Evolutionary conservation across 2,113 vertebrate species (phyloP), one percentile per base, ranked within the genome.

Genomic region (Chionis minor): DNA sequence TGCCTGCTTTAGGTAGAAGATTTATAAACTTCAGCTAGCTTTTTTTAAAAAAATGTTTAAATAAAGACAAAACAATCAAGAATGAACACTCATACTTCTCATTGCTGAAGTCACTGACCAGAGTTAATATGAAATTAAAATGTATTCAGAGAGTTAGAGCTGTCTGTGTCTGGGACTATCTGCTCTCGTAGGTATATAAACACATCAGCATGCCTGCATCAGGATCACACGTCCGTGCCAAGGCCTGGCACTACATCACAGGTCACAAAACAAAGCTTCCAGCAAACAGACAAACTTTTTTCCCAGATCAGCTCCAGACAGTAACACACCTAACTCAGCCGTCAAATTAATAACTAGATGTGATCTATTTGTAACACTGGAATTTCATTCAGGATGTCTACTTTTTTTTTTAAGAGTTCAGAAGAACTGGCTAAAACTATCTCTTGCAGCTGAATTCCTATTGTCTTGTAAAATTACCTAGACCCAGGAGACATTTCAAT

Each of bases 171-270:
- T 96, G 86, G 70, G 35, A 69, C 92, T 79, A 66, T 85, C 73
- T 74, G 49, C 80, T 91, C 58, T 90, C 92, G 24, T 70, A 95
- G 90, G 94, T 94, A 49, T 18, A 90, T 45, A 96, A 97, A 94
- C 86, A 93, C 45, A 93, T 56, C 77, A 84, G 91, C 82, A 52
- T 80, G 80, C 75, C 90, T 82, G 67, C 66, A 66, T 14, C 74
- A 81, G 54, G 82, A 80, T 40, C 40, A 27, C 4, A 5, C n/a
- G 87, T 63, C 88, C 0, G 0, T 86, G 87, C 93, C 86, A 92
- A 90, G 72, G 54, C 70, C 73, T 92, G 94, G 81, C 77, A 96
- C 80, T 81, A 54, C 82, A 92, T 95, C 92, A 96, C 74, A 92
- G 77, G 61, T 72, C 86, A 78, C 52, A 86, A 92, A 96, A 84